Conservation (phyloP, 2,888 invertebrate genomes). For the Xylota segnis region DNA sequence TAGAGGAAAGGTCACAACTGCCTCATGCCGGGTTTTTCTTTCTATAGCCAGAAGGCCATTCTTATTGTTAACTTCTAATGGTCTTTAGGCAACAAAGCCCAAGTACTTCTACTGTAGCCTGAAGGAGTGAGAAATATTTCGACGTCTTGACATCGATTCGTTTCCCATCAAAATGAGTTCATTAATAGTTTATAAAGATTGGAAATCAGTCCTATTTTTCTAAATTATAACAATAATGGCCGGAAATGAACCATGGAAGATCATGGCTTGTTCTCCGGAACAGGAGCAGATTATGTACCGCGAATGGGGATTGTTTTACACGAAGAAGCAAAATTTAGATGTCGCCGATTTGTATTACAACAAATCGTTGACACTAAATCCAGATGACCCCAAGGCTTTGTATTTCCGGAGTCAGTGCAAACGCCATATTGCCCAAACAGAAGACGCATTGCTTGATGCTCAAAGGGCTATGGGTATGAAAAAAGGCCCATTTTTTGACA, state of each 20-base stretch:
- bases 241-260: neutral
- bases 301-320: conserved; percentile 78
- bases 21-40: too few species aligned
- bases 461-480: conserved; percentile 5
- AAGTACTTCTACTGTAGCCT: too few species aligned
- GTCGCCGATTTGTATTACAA: conserved; percentile 78
- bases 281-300: conserved; percentile 77
- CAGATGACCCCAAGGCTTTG: conserved; percentile 68
- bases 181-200: neutral
- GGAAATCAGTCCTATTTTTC: neutral
- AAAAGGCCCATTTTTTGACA: neutral
- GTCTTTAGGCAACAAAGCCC: too few species aligned
- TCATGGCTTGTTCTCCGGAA: conserved; percentile 8
- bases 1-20: too few species aligned
- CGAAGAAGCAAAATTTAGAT: conserved; percentile 60
- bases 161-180: neutral
- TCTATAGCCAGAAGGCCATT: too few species aligned
- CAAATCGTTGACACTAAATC: conserved; percentile 73
- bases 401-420: conserved; percentile 78
- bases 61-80: too few species aligned
- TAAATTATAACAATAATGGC: neutral
- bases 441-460: conserved; percentile 76
- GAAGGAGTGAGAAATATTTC: neutral
- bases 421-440: conserved; percentile 74
- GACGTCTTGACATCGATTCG: neutral